Evolutionary conservation across 2,113 vertebrate species (phyloP).

Genomic region (Rhinopomastus cyanomelas): DNA sequence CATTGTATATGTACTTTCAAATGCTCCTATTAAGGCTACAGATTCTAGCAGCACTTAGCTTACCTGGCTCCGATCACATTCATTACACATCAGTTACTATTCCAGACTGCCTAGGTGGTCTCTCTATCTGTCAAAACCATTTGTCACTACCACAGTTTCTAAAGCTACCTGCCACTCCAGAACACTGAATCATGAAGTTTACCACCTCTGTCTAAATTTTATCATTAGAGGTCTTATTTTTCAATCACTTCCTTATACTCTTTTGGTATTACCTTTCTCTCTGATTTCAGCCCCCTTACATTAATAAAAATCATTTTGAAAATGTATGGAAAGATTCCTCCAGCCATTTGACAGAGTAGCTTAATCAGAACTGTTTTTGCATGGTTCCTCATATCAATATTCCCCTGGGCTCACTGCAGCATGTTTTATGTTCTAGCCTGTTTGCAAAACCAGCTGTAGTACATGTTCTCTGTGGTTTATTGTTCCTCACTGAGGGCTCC

Average conservation of each 20-base stretch:
- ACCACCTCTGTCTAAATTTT: neutral
- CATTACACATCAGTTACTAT: neutral
- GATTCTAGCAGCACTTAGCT: neutral
- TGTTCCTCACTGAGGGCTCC: neutral
- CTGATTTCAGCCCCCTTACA: neutral
- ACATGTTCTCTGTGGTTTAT: neutral
- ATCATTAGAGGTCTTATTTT: neutral
- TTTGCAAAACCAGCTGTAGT: neutral
- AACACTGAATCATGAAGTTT: neutral
- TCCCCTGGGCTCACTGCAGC: neutral
- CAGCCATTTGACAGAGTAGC: neutral
- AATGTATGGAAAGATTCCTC: neutral
- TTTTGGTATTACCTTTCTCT: neutral
- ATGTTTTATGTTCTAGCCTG: neutral
- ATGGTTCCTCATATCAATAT: neutral
- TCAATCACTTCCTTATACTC: neutral
- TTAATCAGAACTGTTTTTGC: neutral
- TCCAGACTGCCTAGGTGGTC: neutral
- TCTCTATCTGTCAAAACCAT: neutral
- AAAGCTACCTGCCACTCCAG: neutral
- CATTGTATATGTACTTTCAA: rapidly evolving
- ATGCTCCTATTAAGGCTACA: rapidly evolving
- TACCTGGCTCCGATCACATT: neutral
- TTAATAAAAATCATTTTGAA: neutral
- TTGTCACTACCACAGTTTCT: neutral